Base-by-base conservation (phyloP, 2,797 vertebrate genomes). In the Thunnus albacares region DNA sequence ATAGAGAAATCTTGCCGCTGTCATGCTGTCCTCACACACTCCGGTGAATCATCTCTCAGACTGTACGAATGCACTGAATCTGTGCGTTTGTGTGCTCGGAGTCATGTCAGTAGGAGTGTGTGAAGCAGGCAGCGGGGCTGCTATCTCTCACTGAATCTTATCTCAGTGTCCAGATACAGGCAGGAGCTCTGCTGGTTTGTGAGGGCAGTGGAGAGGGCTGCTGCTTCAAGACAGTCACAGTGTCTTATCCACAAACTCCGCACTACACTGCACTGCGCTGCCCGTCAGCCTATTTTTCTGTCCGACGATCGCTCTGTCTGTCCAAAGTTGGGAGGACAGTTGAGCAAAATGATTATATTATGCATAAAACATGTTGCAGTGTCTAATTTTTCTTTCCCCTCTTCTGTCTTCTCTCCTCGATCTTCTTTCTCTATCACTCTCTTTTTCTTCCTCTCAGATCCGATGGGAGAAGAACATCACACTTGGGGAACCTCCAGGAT, bases 391-490 rank as follows among this genome's bases (percentile, higher is more conserved):
- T 90, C 66, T 83, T 86, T 68, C 72, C 67, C 51, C 74, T 84
- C 71, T 58, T 88, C 78, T 82, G 80, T 82, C 82, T 79, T 85
- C 77, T 80, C 26, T 55, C 52, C 52, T 47, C 62, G 17, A 64
- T 35, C 47, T 18, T 77, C 59, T 56, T 52, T 41, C 61, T 67
- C 64, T 45, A 0, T 73, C 35, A 62, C 18, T 5, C 68, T 70
- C 53, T 38, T 53, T 64, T 59, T 58, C 78, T 79, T 52, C 62
- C 80, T 77, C 81, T 14, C 92, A 98, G 97, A 98, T 98, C 92
- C 97, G 97, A 95, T 98, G 97, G 97, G 97, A 98, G 93, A 98
- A 98, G 95, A 98, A 98, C 94, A 98, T 98, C 92, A 98, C 97
- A 1, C 93, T 98, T 81, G 97, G 85, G 88, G 97, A 98, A 90